These are phyloP conservation scores for Adoxophyes honmai DNA, from an alignment of 1,140 invertebrate genomes.

Conservation along the genomic window DNA sequence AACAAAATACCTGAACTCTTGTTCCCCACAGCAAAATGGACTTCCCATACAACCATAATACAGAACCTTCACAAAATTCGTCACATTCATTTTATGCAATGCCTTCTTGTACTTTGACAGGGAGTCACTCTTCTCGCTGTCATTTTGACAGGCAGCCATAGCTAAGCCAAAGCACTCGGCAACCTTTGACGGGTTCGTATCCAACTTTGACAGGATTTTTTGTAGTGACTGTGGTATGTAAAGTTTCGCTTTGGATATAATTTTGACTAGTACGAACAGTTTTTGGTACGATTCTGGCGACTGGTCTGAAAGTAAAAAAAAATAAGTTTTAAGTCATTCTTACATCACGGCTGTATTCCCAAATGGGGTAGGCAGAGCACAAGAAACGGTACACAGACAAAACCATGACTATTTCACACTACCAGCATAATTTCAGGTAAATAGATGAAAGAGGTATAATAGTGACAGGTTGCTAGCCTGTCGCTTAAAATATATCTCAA, in stretches of 20 bases:
- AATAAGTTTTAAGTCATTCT: no score
- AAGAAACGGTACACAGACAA: no score
- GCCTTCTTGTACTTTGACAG: background rate
- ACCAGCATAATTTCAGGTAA: no score
- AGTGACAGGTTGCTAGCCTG: no score
- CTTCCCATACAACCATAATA: slow-evolving; percentile 27
- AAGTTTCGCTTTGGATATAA: background rate
- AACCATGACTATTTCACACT: no score
- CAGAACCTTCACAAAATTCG: slow-evolving; percentile 29
- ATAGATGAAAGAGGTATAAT: no score
- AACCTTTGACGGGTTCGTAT: background rate
- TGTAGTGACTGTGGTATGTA: background rate
- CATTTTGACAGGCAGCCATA: background rate
- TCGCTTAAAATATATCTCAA: no score
- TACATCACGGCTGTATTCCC: no score
- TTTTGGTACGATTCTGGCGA: background rate
- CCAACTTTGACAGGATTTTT: background rate
- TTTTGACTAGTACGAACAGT: background rate
- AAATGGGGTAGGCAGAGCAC: no score
- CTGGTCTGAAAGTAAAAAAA: background rate
- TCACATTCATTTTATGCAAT: background rate
- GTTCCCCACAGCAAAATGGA: slow-evolving; percentile 24
- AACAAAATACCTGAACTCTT: slow-evolving; percentile 28
- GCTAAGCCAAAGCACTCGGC: background rate
- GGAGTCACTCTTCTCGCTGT: background rate